Evolutionary conservation across 2,113 vertebrate genomes (phyloP), one percentile per base, ranked within the genome.

Genomic region (Lampris megalopsis): DNA sequence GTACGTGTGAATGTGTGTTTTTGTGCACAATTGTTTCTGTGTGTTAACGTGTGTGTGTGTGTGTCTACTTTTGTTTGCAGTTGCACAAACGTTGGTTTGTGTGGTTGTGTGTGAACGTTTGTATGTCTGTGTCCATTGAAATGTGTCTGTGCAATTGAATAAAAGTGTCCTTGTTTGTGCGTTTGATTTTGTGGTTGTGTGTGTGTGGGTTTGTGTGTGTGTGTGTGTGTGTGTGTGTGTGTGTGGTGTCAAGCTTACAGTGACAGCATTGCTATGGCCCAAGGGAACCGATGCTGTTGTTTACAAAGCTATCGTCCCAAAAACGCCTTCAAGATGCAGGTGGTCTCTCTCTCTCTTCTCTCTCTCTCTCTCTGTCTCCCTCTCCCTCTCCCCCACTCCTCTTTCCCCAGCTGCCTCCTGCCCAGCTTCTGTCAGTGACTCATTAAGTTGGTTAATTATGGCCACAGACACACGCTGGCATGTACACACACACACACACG

Each of bases 381-480:
- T 74, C 72, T 68, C 80, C 41, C 58, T 40, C 58, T 60, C 58
- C 41, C 58, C 10, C 37, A 10, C 58, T 40, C 58, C 36, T 35
- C n/a, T 6, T 8, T 11, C 56, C 56, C 56, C 56, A 38, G 56
- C 41, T 76, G 74, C 77, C 9, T 71, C 58, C 48, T 49, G 47
- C 40, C 63, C 72, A 53, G 64, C 71, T 56, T 71, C 59, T 73
- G 64, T 68, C 68, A 45, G 35, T 53, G 63, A 73, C 77, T 86
- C 78, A 57, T 57, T 57, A 57, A 37, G 11, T 52, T 36, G 24
- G n/a, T 57, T 57, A 57, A 57, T 36, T 36, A 36, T 36, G 6
- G 24, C 3, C 54, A 35, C 54, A 6, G 9, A 35, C 54, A 0
- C 54, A 5, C n/a, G 36, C 54, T 2, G 5, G 36, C 54, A 35